Base-by-base conservation (phyloP, 2,113 vertebrate species). In the Bungarus multicinctus region DNA sequence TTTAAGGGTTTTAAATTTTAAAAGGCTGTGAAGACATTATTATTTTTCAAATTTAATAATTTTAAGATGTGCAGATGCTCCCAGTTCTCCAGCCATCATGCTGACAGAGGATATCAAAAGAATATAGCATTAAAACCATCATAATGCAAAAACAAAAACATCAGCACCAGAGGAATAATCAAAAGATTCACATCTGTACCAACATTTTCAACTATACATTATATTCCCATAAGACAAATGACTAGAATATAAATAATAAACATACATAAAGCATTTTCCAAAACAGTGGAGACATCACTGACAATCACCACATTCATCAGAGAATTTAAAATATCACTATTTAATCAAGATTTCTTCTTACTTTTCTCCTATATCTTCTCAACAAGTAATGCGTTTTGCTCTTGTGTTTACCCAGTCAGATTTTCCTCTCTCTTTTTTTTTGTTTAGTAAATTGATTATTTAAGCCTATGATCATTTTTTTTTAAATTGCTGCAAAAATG, bases 391-490 rank as follows among this genome's bases (percentile, higher is more conserved):
- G 87, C 91, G 89, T 95, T 95, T 93, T 89, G 47, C 96, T 96
- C 94, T 85, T 93, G 23, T 92, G 89, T 96, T 96, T 95, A 27
- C 54, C 85, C 93, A 91, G 89, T 89, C 92, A 91, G 85, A 94
- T 89, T 90, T 90, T 92, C 88, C 90, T 34, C 23, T 57, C 2
- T 8, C 5, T 74, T 2, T 30, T 91, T 58, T 23, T 14, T 60
- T 85, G 43, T 54, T 25, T 57, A 10, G 50, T 96, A 97, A 96
- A 94, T 93, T 89, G 86, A 92, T 20, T 54, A 95, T 96, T 96
- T 95, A 94, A 97, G 95, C 87, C 95, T 88, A 55, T 96, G 96
- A 96, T 97, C 97, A 97, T 96, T 95, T 88, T 89, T 30, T 94
- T 96, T 96, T 95, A 97, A 92, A 69, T 60, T 90, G n/a, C 92